Evolutionary conservation across 2,797 vertebrate species (phyloP), one percentile per base, ranked within the genome.

Genomic region (Emydoidea blandingii): DNA sequence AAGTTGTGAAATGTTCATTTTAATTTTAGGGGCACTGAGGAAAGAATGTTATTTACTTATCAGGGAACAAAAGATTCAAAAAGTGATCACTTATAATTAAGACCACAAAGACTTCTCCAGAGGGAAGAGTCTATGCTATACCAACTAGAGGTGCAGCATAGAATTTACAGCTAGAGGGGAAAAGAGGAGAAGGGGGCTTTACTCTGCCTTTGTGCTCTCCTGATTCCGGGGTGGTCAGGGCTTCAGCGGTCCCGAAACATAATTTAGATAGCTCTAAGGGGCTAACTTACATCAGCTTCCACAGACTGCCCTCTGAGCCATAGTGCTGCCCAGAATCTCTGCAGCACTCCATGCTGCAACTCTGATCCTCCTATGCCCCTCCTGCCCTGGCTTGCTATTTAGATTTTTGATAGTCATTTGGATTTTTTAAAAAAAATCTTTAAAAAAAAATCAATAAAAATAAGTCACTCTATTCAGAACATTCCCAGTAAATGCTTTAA

Each of bases 111-210:
- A 50, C 34, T 93, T 54, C 15, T 53, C 7, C 0, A 6, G 47
- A n/a, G 18, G 79, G 15, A 34, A 78, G 49, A 91, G 57, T 21
- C 56, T 91, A 87, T 91, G 83, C 29, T 54, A 65, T 3, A 80
- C 14, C 31, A 54, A 49, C 81, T 3, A 74, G 9, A 81, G 88
- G 62, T 31, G 85, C 89, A 27, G n/a, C 81, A 80, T 34, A 52
- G 25, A 74, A 82, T 37, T 88, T 81, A 72, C 50, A n/a, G n/a
- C 29, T 80, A 89, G 85, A 29, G 90, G 49, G 25, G 47, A 50
- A 83, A 92, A 47, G 14, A 74, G 47, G 34, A 54, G 80, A 83
- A 10, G 54, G 85, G 78, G 53, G 81, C 41, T 93, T 93, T 87
- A 79, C 84, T 12, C 16, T 68, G 29, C 49, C 5, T 50, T 3